A percentile compares a stretch with the other conserved stretches of the same genome.
phyloP scores from a whole-genome alignment of 2,888 invertebrate genomes.

The Metacarcinus magister region DNA sequence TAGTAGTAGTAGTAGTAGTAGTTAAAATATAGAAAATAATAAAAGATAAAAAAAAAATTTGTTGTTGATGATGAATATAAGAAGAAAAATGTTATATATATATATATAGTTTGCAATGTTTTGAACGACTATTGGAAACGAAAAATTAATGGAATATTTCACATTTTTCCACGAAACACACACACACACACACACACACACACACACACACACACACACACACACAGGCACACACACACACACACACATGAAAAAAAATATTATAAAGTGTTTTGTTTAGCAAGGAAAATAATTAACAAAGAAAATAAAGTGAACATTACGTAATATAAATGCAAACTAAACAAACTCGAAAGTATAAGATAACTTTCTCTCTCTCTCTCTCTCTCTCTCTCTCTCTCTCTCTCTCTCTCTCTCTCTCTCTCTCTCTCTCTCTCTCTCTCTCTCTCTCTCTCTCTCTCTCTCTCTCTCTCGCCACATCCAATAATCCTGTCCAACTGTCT shows the following conservation, averaged over 20 bases:
- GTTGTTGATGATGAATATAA: too few species aligned
- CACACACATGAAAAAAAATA: background rate
- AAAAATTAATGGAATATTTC: too few species aligned
- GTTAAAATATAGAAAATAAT: too few species aligned
- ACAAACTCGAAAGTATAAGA: background rate
- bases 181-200: background rate
- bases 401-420: constrained; percentile 28
- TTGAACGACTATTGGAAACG: too few species aligned
- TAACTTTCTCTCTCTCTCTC: background rate
- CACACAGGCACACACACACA: too few species aligned
- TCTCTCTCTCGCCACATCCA: background rate
- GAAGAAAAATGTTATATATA: too few species aligned
- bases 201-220: too few species aligned
- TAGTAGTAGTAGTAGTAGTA: too few species aligned
- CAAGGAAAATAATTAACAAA: background rate
- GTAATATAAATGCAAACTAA: too few species aligned
- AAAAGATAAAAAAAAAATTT: too few species aligned
- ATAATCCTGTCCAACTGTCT: background rate
- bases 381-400: constrained; percentile 31
- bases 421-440: constrained; percentile 48
- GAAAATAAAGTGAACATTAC: background rate
- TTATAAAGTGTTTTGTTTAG: too few species aligned
- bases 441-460: constrained; percentile 17
- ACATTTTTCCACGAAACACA: background rate
- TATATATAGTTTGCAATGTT: too few species aligned